Base-by-base conservation (phyloP, 2,888 invertebrate species). In the Heteromurus nitidus region DNA sequence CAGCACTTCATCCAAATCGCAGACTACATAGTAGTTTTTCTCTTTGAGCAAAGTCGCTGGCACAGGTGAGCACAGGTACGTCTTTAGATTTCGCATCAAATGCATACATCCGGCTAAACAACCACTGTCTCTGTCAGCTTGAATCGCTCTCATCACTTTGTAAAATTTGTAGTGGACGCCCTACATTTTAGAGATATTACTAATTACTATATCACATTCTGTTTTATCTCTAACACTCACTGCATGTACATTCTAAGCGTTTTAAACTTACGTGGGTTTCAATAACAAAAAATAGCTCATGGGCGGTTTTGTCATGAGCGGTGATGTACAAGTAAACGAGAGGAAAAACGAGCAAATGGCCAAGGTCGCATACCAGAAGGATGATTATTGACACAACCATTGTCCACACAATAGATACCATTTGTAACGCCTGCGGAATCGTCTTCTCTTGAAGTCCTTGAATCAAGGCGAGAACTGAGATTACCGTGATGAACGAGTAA, bases 261-360 rank as follows among this genome's bases (percentile, higher is more conserved):
- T 36, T 36, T 36, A n/a, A 1, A n/a, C 20, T 16, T 67, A 67
- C 68, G 11, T 50, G 50, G 18, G 68, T 68, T 20, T 68, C 68
- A 28, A 68, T 20, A 18, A 68, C 68, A 22, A 68, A 68, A 50
- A 68, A 68, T 1, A 68, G 36, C 24, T 68, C 68, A 5, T 44
- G 26, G 7, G 68, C 68, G 5, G 68, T 68, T 20, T 68, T 68
- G 3, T 50, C 68, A 11, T 50, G 18, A 18, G 68, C 68, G 5
- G 68, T 53, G 2, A 68, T 50, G 18, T 53, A 68, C 11, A 68
- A 22, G 20, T 68, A 68, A 3, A 68, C 50, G 30, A 16, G 53
- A 0, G 68, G 68, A 11, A 68, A 68, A 16, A 68, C 16, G 20
- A 68, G 5, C 1, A 68, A 7, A 28, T 68, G 68, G 11, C 68